Percentiles rank a stretch among this genome's conserved stretches.
These are phyloP conservation scores for Trichogramma dendrolimi DNA, from an alignment of 2,888 invertebrate genomes.

Conservation along the genomic window DNA sequence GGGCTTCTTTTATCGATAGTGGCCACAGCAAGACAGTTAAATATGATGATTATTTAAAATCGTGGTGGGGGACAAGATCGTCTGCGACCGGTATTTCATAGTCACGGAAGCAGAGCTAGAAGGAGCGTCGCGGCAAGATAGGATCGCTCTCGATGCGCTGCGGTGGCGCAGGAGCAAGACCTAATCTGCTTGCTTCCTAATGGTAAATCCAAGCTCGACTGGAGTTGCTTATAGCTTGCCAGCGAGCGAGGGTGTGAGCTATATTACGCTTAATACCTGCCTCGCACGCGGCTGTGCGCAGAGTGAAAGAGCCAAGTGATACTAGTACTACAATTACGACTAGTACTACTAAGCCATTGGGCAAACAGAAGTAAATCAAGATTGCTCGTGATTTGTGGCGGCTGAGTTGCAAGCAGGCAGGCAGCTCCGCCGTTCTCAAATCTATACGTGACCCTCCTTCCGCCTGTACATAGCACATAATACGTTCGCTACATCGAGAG, in stretches of 20 bases:
- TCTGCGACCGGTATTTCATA: no score
- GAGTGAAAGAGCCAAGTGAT: slow-evolving; percentile 19
- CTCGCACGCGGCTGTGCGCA: slow-evolving; percentile 28
- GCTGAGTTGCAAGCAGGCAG: slow-evolving; percentile 34
- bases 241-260: slow-evolving; percentile 22
- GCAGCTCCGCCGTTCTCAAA: slow-evolving; percentile 30
- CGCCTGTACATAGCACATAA: background rate
- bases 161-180: slow-evolving; percentile 25
- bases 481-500: no score
- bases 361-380: slow-evolving; percentile 52
- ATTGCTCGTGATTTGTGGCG: slow-evolving; percentile 50
- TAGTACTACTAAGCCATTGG: slow-evolving; percentile 50
- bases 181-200: slow-evolving; percentile 44
- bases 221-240: slow-evolving; percentile 33
- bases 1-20: slow-evolving; percentile 11
- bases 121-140: slow-evolving; percentile 27
- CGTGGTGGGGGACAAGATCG: no score
- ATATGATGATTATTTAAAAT: no score
- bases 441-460: background rate
- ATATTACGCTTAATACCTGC: slow-evolving; percentile 41
- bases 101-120: background rate
- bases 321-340: no score
- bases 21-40: no score
- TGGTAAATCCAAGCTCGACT: slow-evolving; percentile 43
- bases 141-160: slow-evolving; percentile 27